Base-by-base conservation (phyloP, 1,140 invertebrate species). In the Parasteatoda tepidariorum region DNA sequence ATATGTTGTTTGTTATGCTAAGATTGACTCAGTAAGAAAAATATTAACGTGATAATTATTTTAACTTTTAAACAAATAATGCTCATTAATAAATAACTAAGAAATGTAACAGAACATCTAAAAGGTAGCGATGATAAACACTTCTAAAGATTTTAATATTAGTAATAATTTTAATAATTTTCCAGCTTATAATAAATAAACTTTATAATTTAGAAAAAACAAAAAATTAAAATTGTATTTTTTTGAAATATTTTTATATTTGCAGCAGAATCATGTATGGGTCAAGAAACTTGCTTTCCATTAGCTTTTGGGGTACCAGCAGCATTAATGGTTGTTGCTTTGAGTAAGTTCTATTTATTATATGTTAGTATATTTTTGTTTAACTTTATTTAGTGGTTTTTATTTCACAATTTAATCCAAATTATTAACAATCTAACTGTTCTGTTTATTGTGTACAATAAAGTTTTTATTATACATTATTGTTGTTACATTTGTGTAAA, bases 291-390 rank as follows among this genome's bases (percentile, higher is more conserved):
- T 81, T 90, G 89, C 79, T 90, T 88, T 85, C 89, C 90, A 2
- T 48, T 87, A n/a, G 87, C 87, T 22, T 88, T 87, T 85, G 89
- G 89, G 7, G 87, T 90, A 38, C 89, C 89, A 13, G 89, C 89
- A 18, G 73, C 86, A 48, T 71, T 90, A 11, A 90, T 90, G 89
- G 55, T 90, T 9, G 22, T 89, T 54, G 88, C 90, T 15, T 83
- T 90, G 30, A 38, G 86, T 87, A 86, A 85, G 86, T 26, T 55
- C 26, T 41, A 3, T 9, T 30, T n/a, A n/a, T n/a, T n/a, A n/a
- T n/a, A n/a, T n/a, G n/a, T n/a, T n/a, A n/a, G n/a, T n/a, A n/a
- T n/a, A n/a, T n/a, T n/a, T n/a, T n/a, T n/a, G n/a, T n/a, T n/a
- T n/a, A 30, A 48, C 13, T 9, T 41, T 31, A 22, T 38, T 64